Evolutionary conservation across 2,797 vertebrate species (phyloP).

Genomic region (Micropoecilia bifurca): DNA sequence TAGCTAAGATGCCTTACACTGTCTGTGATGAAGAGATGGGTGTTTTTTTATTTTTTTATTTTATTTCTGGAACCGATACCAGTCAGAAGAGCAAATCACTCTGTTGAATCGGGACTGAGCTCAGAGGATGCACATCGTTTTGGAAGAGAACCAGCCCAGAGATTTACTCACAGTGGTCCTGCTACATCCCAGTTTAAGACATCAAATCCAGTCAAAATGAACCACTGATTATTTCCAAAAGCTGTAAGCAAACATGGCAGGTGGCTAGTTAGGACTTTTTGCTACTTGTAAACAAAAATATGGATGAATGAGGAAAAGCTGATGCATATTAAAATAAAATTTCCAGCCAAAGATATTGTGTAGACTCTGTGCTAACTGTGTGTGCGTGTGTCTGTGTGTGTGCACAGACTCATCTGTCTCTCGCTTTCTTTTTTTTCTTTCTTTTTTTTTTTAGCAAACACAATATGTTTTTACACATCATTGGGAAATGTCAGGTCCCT

Average conservation of each 20-base stretch:
- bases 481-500: constrained; percentile 82
- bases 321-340: constrained; percentile 25
- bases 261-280: constrained; percentile 54
- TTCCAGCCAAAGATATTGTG: constrained; percentile 13
- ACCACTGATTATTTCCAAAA: constrained; percentile 62
- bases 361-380: constrained; percentile 8
- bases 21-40: constrained; percentile 17
- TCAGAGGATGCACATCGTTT: constrained; percentile 55
- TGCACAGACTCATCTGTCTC: constrained; percentile 35
- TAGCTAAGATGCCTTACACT: constrained; percentile 39
- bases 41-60: constrained; percentile 7
- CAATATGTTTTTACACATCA: constrained; percentile 83
- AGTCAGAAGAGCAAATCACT: constrained; percentile 72
- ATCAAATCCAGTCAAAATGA: constrained; percentile 73
- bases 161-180: constrained; percentile 62
- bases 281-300: constrained; percentile 37
- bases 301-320: constrained; percentile 26
- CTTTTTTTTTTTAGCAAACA: constrained; percentile 66
- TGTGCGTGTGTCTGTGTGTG: constrained; percentile 6
- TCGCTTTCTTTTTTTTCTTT: constrained; percentile 33
- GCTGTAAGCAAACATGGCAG: constrained; percentile 60
- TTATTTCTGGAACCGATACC: constrained; percentile 79
- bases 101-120: constrained; percentile 53
- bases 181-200: constrained; percentile 66
- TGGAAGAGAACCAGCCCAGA: constrained; percentile 61